phyloP scores from a whole-genome alignment of 2,113 vertebrate species.

The Anhinga rufa region DNA sequence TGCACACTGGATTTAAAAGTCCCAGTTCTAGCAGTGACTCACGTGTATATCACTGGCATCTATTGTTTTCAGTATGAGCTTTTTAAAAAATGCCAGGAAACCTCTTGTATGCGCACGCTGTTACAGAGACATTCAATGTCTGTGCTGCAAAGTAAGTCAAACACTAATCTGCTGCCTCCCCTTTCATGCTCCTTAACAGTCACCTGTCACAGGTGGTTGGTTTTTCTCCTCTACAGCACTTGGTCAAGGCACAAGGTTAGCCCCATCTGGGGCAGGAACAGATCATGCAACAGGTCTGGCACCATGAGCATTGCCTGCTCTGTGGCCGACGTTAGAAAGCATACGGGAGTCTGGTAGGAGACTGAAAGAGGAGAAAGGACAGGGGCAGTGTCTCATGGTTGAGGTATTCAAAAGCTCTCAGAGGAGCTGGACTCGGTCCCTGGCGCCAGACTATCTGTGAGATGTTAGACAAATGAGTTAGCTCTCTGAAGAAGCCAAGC shows the following conservation, averaged over 20 bases:
- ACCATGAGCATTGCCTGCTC: background rate
- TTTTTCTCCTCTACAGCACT: background rate
- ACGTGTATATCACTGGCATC: fast-evolving
- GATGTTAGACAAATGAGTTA: background rate
- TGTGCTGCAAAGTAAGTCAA: background rate
- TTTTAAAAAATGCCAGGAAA: background rate
- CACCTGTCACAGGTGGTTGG: background rate
- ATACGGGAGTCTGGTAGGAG: background rate
- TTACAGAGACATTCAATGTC: background rate
- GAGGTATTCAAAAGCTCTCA: background rate
- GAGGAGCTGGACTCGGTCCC: background rate
- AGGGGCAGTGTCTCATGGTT: background rate
- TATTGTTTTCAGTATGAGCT: background rate
- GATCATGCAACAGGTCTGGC: fast-evolving
- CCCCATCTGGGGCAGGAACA: background rate
- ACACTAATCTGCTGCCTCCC: background rate
- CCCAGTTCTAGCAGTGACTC: background rate
- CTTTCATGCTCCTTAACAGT: background rate
- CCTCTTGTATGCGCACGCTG: background rate
- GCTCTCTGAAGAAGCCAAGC: background rate
- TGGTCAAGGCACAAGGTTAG: background rate
- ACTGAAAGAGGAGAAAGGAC: background rate
- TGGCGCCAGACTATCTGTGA: background rate
- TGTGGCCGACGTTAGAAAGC: background rate
- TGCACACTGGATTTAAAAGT: background rate